phyloP scores from a whole-genome alignment of 2,888 invertebrate genomes.

The Leucophora obtusa region DNA sequence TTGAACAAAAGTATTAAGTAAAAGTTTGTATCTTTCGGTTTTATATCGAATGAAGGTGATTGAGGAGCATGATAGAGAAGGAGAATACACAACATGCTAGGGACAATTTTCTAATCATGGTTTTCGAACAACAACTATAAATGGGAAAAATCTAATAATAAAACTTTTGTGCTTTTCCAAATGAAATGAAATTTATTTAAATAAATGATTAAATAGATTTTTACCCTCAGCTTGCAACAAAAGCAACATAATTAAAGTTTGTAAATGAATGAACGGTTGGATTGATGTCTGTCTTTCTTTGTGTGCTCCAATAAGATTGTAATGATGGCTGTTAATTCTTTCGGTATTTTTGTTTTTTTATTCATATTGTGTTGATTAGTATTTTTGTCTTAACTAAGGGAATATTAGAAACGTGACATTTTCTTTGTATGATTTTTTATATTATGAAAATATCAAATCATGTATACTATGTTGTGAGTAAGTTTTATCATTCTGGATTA shows the following conservation, averaged over 20 bases:
- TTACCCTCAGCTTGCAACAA: conserved; percentile 26
- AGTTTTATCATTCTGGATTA: too few relatives aligned
- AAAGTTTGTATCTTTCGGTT: neutral
- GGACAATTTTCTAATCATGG: neutral
- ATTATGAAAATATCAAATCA: neutral
- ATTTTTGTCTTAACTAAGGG: conserved; percentile 34
- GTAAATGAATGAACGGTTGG: conserved; percentile 3
- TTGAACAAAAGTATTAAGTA: neutral
- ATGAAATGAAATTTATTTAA: conserved; percentile 4
- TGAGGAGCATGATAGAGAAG: neutral
- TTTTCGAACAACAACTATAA: neutral
- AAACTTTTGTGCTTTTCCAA: neutral
- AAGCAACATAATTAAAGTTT: conserved; percentile 38
- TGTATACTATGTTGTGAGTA: neutral
- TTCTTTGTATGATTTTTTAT: conserved; percentile 20
- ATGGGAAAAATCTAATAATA: neutral
- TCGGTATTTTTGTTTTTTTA: neutral
- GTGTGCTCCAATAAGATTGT: conserved; percentile 6
- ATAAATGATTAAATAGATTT: conserved; percentile 19
- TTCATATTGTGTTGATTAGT: conserved; percentile 22
- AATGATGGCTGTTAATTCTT: conserved; percentile 26
- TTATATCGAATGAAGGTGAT: neutral
- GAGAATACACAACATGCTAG: neutral
- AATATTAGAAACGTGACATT: conserved; percentile 57
- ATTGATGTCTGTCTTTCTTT: conserved; percentile 1